Conservation (phyloP, 1,140 invertebrate species). For the Gyrodactylus salaris region DNA sequence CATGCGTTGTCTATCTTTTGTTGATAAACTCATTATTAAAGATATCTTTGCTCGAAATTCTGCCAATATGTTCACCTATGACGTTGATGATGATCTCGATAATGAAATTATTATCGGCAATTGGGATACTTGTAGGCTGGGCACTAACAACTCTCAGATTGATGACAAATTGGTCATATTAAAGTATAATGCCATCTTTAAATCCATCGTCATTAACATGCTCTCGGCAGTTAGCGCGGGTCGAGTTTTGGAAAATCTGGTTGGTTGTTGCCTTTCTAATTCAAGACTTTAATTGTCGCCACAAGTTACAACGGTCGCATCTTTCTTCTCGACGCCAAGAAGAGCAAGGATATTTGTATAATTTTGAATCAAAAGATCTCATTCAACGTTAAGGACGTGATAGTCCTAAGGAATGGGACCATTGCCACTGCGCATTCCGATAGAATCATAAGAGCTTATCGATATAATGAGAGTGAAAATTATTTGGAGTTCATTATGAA, state of each 20-base stretch:
- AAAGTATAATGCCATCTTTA: background rate
- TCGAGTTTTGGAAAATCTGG: background rate
- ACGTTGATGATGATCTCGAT: background rate
- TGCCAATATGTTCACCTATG: background rate
- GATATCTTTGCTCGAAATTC: background rate
- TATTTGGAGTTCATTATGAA: background rate
- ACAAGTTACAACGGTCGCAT: background rate
- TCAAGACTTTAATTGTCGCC: background rate
- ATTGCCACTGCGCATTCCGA: background rate
- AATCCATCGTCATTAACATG: background rate
- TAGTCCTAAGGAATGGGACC: background rate
- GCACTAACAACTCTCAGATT: background rate
- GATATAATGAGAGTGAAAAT: background rate
- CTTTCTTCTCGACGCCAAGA: background rate
- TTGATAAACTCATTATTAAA: background rate
- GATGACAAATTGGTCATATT: background rate
- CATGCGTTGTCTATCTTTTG: background rate
- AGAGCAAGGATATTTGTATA: background rate
- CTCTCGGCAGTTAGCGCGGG: background rate
- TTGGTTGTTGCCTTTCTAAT: background rate
- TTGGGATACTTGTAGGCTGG: background rate
- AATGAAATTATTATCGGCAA: background rate
- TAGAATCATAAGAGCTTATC: background rate
- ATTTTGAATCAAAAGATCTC: background rate
- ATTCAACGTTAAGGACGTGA: background rate